phyloP scores from a whole-genome alignment of 1,140 invertebrate species.

The Acromyrmex echinatior region DNA sequence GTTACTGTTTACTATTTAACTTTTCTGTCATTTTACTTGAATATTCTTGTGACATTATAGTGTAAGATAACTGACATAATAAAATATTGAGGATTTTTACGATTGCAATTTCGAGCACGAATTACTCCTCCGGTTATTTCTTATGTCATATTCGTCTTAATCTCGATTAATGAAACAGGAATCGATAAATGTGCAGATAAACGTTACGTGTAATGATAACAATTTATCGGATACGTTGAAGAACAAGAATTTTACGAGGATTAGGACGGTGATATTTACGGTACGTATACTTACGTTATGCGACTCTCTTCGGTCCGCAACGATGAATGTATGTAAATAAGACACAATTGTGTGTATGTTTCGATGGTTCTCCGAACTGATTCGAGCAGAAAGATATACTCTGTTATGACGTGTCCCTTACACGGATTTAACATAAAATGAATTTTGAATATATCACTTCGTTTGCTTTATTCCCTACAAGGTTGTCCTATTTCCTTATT shows the following conservation, averaged over 20 bases:
- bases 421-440: conserved; percentile 75
- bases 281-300: conserved; percentile 59
- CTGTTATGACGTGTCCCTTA: conserved; percentile 75
- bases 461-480: conserved; percentile 6
- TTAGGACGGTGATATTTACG: conserved; percentile 55
- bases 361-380: conserved; percentile 54
- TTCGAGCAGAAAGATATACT: conserved; percentile 66
- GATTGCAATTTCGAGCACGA: not conserved
- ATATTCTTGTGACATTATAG: not conserved
- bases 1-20: not conserved
- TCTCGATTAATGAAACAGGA: not conserved
- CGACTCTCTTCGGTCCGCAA: conserved; percentile 54
- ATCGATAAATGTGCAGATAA: not conserved
- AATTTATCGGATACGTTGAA: conserved; percentile 22
- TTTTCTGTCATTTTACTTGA: not conserved
- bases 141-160: conserved; percentile 38
- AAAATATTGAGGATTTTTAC: not conserved
- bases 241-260: conserved; percentile 24
- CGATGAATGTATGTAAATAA: conserved; percentile 46
- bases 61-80: not conserved
- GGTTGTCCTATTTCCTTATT: not conserved
- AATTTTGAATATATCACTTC: conserved; percentile 73
- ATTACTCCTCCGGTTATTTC: conserved; percentile 56
- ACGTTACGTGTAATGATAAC: conserved; percentile 19
- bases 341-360: conserved; percentile 2